Base-by-base conservation (phyloP, 2,888 invertebrate genomes). In the Tridacna crocea region DNA sequence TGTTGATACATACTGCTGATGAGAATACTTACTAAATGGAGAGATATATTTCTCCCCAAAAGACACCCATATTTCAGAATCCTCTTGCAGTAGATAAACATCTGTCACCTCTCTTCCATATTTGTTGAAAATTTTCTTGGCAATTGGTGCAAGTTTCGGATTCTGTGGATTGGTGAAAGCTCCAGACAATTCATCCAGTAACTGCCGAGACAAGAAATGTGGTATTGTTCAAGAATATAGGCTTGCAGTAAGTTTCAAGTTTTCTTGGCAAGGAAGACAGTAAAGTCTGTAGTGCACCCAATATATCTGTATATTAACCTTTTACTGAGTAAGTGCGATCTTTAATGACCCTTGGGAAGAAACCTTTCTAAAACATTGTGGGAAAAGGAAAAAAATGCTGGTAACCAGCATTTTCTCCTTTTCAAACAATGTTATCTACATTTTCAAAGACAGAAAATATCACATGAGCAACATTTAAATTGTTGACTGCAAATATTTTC, bases 41-140 rank as follows among this genome's bases (percentile, higher is more conserved):
- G 88, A 87, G 61, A 94, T 93, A 87, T 92, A 94, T 6, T 91
- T 85, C 83, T 94, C 94, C 2, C 94, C 94, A 87, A 90, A 93
- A 8, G 94, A 93, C 24, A 94, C 87, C 93, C 93, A 94, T 13
- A 94, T 86, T 74, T 93, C 92, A 77, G 92, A 90, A 22, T 94
- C 93, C 58, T 90, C 85, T 68, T 91, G 80, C 26, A 94, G 88
- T 0, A 85, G 85, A 63, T 83, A 76, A 10, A 94, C 91, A 80
- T 92, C 88, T 26, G 85, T 92, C 55, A 94, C 87, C 78, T 93
- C 93, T 47, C 89, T 85, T 2, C 94, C 94, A 76, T 83, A 88
- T 66, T 90, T 83, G 80, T 92, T 90, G 84, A 87, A 94, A 46
- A 94, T 80, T 73, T 91, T 92, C 82, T 92, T 91, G 15, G 93